Percentiles rank a stretch among this genome's conserved stretches.
Conservation (phyloP, 2,797 vertebrate species). For the Enteromius trimaculatus region DNA sequence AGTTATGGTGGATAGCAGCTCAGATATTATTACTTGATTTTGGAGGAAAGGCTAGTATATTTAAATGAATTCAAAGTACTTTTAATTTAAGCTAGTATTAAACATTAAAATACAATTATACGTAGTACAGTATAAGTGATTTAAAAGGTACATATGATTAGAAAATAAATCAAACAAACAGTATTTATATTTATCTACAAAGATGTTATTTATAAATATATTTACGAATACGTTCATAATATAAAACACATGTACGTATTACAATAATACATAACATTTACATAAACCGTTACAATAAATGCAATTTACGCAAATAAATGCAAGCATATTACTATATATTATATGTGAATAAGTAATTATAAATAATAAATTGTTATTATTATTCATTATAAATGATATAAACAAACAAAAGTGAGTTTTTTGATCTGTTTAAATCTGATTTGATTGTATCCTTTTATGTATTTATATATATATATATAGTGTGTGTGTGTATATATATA, state of each 20-base stretch:
- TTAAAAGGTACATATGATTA: not conserved
- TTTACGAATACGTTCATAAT: no score
- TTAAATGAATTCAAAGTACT: not conserved
- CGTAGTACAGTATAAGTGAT: not conserved
- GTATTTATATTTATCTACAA: not conserved
- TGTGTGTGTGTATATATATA: no score
- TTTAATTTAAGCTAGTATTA: not conserved
- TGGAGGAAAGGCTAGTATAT: not conserved
- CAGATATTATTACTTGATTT: not conserved
- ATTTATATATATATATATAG: no score
- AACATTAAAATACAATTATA: not conserved
- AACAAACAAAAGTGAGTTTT: not conserved
- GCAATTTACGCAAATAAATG: not conserved
- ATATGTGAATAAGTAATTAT: no score
- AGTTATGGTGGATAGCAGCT: not conserved
- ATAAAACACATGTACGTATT: no score
- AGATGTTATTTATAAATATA: not conserved
- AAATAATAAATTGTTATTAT: no score
- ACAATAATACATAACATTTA: no score
- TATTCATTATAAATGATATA: no score
- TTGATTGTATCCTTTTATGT: no score
- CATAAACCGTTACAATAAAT: not conserved
- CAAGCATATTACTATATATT: not conserved
- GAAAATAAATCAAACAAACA: not conserved
- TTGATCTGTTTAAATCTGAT: no score